A percentile compares a stretch with the other conserved stretches of the same genome.
Evolutionary conservation across 2,113 vertebrate genomes (phyloP).

Genomic region (Arothron firmamentum): DNA sequence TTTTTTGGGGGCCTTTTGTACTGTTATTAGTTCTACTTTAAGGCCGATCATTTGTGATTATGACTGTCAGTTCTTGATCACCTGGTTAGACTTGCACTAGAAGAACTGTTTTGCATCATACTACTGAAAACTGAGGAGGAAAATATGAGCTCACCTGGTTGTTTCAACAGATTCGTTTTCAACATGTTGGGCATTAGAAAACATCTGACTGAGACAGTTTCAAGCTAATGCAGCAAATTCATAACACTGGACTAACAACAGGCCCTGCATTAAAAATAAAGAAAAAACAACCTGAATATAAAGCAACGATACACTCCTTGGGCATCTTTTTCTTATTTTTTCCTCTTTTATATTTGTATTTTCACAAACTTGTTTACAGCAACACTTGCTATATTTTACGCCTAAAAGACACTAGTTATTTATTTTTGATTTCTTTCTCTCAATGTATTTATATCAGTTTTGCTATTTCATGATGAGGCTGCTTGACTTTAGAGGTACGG

Average conservation of each 20-base stretch:
- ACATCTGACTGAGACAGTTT: constrained; percentile 5
- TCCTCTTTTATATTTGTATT: constrained; percentile 29
- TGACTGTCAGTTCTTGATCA: constrained; percentile 26
- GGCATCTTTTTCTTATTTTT: constrained; percentile 13
- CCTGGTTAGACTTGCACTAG: constrained; percentile 64
- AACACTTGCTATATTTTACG: constrained; percentile 48
- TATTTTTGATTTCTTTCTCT: constrained; percentile 48
- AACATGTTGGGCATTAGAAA: constrained; percentile 49
- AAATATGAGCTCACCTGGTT: background rate
- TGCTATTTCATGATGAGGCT: constrained; percentile 24
- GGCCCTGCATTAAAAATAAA: constrained; percentile 20
- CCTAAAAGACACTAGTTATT: constrained; percentile 68
- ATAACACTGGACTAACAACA: constrained; percentile 58
- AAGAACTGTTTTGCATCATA: constrained; percentile 53
- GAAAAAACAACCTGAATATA: constrained; percentile 9
- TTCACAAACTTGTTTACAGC: constrained; percentile 55
- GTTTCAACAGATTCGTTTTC: background rate
- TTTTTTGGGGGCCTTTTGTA: constrained; percentile 4
- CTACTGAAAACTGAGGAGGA: constrained; percentile 59
- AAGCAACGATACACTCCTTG: constrained; percentile 2
- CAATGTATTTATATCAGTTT: constrained; percentile 34
- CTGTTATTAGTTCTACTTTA: constrained; percentile 20
- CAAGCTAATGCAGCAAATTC: constrained; percentile 40
- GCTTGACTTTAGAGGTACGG: constrained; percentile 23
- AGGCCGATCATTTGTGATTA: constrained; percentile 3